These are phyloP conservation scores for Forbesichthys agassizii DNA, from an alignment of 2,113 vertebrate species.

Conservation along the genomic window DNA sequence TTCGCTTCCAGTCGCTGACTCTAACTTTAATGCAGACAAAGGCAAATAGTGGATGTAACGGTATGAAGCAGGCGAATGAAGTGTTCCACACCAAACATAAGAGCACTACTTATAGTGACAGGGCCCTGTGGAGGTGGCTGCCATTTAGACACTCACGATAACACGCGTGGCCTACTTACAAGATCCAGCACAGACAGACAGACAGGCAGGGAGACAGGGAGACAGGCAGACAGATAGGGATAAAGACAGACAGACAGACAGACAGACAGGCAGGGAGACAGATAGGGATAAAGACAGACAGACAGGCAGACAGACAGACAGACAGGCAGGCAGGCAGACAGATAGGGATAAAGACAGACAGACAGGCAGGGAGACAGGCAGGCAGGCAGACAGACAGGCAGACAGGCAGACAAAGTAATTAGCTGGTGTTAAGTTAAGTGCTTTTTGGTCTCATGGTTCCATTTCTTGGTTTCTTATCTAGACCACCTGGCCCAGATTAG, in stretches of 20 bases:
- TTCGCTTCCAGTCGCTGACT: no score
- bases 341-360: no score
- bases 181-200: neutral
- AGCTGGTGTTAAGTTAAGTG: slow-evolving; percentile 38
- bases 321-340: slow-evolving; percentile 9
- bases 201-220: neutral
- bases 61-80: no score
- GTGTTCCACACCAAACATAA: no score
- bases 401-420: slow-evolving; percentile 27
- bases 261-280: no score
- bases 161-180: neutral
- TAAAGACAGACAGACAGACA: no score
- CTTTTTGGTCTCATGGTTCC: neutral
- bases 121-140: neutral
- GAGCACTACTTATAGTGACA: no score
- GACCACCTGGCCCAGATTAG: slow-evolving; percentile 47
- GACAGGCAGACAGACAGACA: neutral
- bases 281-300: no score
- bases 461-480: neutral
- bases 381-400: no score
- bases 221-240: neutral
- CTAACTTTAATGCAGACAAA: no score
- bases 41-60: no score
- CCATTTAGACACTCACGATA: neutral
- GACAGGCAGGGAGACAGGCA: no score